A percentile compares a stretch with the other conserved stretches of the same genome.
Conservation (phyloP, 2,888 invertebrate genomes). For the Tetheella fluctuosa region DNA sequence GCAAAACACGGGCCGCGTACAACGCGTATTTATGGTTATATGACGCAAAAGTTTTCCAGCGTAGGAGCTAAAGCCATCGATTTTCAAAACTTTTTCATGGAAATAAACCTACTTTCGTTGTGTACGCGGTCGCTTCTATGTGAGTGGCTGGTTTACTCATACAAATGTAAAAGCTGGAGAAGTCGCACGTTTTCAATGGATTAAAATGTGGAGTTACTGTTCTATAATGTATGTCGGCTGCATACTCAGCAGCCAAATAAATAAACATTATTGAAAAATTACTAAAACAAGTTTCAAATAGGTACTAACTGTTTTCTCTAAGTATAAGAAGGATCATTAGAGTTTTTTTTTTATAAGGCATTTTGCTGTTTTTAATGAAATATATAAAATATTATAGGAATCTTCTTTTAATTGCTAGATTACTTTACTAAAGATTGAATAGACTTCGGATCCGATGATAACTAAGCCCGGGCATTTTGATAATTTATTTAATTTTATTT, state of each 20-base stretch:
- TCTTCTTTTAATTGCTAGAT: no score
- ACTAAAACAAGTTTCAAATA: no score
- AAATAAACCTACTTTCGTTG: slow-evolving; percentile 84
- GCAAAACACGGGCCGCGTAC: slow-evolving; percentile 72
- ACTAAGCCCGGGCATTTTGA: no score
- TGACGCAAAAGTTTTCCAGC: slow-evolving; percentile 80
- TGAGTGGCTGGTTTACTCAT: slow-evolving; percentile 57
- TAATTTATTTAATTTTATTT: slow-evolving; percentile 2
- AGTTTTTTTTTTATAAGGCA: no score
- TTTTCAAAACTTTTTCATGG: slow-evolving; percentile 85
- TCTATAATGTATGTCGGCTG: slow-evolving; percentile 13
- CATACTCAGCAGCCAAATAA: no score
- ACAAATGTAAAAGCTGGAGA: slow-evolving; percentile 55
- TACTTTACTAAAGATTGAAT: no score
- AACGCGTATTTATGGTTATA: slow-evolving; percentile 81
- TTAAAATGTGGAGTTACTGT: slow-evolving; percentile 27
- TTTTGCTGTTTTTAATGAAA: no score
- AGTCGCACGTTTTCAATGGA: slow-evolving; percentile 65
- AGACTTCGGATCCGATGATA: no score
- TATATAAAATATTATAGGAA: no score
- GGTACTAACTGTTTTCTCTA: no score
- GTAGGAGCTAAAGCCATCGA: slow-evolving; percentile 84
- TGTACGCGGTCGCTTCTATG: slow-evolving; percentile 58
- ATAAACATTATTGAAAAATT: no score
- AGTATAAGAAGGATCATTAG: no score